Evolutionary conservation across 1,140 invertebrate species (phyloP).

Genomic region (Meloidogyne hapla): DNA sequence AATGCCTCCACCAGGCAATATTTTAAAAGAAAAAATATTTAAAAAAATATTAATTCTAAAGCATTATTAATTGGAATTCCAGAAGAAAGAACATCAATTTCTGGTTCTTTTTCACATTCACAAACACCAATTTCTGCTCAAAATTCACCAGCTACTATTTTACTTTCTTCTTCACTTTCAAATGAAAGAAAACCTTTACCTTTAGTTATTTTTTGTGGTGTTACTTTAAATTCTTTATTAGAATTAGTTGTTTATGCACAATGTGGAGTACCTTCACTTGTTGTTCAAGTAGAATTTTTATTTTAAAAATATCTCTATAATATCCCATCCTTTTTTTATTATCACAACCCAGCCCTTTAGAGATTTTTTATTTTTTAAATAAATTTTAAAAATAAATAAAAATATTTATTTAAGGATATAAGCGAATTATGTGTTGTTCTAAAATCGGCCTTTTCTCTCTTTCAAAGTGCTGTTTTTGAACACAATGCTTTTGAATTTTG

Average conservation of each 20-base stretch:
- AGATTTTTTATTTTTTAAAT: too few relatives aligned
- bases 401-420: slow-evolving; percentile 39
- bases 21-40: not conserved
- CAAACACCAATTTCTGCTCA: slow-evolving; percentile 39
- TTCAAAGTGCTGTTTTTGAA: slow-evolving; percentile 46
- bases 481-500: slow-evolving; percentile 45
- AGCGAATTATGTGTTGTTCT: slow-evolving; percentile 56
- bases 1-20: slow-evolving; percentile 51
- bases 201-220: slow-evolving; percentile 55
- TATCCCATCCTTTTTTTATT: too few relatives aligned
- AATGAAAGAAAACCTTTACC: slow-evolving; percentile 53
- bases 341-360: not conserved
- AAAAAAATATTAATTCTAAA: slow-evolving; percentile 8
- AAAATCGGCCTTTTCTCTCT: slow-evolving; percentile 40
- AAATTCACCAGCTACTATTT: slow-evolving; percentile 44
- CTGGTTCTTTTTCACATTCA: slow-evolving; percentile 15
- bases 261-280: slow-evolving; percentile 53
- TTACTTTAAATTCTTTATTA: slow-evolving; percentile 39
- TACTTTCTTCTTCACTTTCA: slow-evolving; percentile 41
- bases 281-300: slow-evolving; percentile 42
- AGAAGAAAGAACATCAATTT: slow-evolving; percentile 36
- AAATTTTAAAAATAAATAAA: not conserved
- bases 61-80: slow-evolving; percentile 56
- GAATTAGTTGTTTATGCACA: slow-evolving; percentile 50
- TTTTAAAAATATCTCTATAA: too few relatives aligned